A percentile compares a stretch with the other conserved stretches of the same genome.
Conservation (phyloP, 2,797 vertebrate genomes). For the Scolopax rusticola region DNA sequence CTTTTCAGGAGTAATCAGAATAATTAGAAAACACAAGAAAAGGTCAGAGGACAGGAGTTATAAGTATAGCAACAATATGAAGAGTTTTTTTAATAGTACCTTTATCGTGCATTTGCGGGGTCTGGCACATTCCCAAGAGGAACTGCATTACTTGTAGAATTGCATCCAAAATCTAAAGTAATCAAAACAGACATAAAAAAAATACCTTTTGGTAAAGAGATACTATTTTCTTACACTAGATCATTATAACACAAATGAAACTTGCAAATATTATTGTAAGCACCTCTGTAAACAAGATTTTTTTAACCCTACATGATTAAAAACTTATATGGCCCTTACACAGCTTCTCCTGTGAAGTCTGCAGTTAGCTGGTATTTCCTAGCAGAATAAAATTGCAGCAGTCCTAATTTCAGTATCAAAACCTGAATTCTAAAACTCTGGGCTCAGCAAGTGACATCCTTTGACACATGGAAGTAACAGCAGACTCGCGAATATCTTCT, state of each 20-base stretch:
- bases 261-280: neutral
- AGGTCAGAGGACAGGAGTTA: neutral
- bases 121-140: slow-evolving; percentile 90
- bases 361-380: neutral
- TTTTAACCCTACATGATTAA: neutral
- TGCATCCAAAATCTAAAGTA: slow-evolving; percentile 89
- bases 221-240: neutral
- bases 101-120: slow-evolving; percentile 90
- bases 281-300: neutral
- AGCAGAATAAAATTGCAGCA: neutral
- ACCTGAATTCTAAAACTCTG: neutral
- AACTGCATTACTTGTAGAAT: slow-evolving; percentile 91
- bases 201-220: neutral
- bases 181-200: slow-evolving; percentile 8
- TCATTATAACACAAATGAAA: neutral
- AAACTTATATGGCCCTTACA: neutral
- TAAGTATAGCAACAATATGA: neutral
- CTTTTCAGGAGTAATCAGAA: neutral
- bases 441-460: neutral
- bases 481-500: neutral
- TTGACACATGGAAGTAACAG: neutral
- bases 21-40: neutral
- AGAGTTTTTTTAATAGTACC: slow-evolving; percentile 75
- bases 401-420: neutral
- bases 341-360: neutral